A percentile compares a stretch with the other conserved stretches of the same genome.
Evolutionary conservation across 2,113 vertebrate genomes (phyloP).

Genomic region (Dicrurus megarhynchus): DNA sequence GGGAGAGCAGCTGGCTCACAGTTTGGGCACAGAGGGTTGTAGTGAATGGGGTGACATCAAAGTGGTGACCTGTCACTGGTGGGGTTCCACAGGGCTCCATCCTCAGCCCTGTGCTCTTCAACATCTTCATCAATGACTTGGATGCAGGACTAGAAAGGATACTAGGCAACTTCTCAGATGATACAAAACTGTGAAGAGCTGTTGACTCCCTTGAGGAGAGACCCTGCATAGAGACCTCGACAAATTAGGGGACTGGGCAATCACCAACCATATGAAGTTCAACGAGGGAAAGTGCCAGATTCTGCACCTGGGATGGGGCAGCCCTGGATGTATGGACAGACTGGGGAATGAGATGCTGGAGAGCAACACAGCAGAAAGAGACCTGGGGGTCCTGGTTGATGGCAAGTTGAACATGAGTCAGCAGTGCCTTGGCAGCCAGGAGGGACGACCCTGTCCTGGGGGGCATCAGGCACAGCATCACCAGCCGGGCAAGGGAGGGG

Average conservation of each 20-base stretch:
- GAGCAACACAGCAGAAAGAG: not conserved
- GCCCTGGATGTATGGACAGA: not conserved
- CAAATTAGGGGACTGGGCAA: not conserved
- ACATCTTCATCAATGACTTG: not conserved
- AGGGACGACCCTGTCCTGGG: not conserved
- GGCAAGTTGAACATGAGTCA: not conserved
- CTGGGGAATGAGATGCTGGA: not conserved
- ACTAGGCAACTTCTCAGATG: too few relatives aligned
- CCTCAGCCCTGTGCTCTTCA: not conserved
- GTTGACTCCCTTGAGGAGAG: not conserved
- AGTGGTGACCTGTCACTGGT: not conserved
- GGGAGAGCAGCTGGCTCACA: not conserved
- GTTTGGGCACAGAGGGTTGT: not conserved
- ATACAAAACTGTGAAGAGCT: not conserved
- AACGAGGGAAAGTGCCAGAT: accelerated
- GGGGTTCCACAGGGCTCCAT: not conserved
- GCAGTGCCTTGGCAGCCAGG: not conserved
- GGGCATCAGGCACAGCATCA: accelerated
- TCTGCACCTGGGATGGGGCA: not conserved
- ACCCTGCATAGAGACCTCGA: not conserved
- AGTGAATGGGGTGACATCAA: not conserved
- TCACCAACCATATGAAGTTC: not conserved
- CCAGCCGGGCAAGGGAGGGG: accelerated
- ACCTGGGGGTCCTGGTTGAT: accelerated
- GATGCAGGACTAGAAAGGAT: not conserved